Base-by-base conservation (phyloP, 2,797 vertebrate species). In the Tenualosa thibaudeaui region DNA sequence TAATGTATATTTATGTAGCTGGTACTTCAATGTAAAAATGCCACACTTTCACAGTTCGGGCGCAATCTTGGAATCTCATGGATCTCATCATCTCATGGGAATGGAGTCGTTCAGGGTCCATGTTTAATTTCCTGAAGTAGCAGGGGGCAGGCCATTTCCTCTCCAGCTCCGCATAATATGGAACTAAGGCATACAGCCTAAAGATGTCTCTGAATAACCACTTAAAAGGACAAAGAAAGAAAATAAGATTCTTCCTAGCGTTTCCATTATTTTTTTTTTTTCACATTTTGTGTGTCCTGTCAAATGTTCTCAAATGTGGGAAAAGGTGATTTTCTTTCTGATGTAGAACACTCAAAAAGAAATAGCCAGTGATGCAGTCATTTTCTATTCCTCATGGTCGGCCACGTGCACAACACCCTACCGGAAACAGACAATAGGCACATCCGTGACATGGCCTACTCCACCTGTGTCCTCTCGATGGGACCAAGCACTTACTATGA, bases 41-140 rank as follows among this genome's bases (percentile, higher is more conserved):
- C 37, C 68, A 43, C 68, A 22, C 68, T 22, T 75, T 19, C 37
- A 40, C 24, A 17, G 40, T 75, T 13, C 68, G 8, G 68, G 17
- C 43, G 37, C 37, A 19, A 43, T 75, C 68, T 40, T 43, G 40
- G 17, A 40, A 75, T 75, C 68, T 85, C 85, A 84, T 86, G 87
- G 88, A n/a, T n/a, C n/a, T n/a, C n/a, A n/a, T n/a, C n/a, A 75
- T 75, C 68, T 85, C 85, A 84, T 86, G 87, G 88, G 88, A 89
- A 87, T 89, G 88, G 85, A 89, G 87, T 89, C 89, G 86, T 87
- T 85, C 87, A 91, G 89, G 62, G 92, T 93, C 93, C 90, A 85
- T 89, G 88, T 92, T 92, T 93, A 89, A 92, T 93, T 93, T 93
- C 91, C 92, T 89, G 90, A 88, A 88, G 90, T 90, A 68, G 85